Evolutionary conservation across 2,888 invertebrate genomes (phyloP), one percentile per base, ranked within the genome.

Genomic region (Megalurothrips usitatus): DNA sequence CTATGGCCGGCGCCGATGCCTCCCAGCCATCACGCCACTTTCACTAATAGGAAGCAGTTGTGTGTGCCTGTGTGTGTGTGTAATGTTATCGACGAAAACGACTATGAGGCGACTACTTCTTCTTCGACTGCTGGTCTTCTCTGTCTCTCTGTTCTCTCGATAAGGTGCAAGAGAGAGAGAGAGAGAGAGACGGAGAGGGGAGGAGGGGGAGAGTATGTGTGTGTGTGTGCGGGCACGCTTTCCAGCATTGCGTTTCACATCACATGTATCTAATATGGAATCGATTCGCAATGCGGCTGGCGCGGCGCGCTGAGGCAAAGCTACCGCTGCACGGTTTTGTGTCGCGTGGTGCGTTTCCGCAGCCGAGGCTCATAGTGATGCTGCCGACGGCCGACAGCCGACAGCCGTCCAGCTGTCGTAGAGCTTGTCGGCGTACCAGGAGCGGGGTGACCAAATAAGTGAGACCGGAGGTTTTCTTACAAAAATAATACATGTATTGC

Each of bases 401-500:
- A 6, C 34, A 43, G 34, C 34, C 34, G 34, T 2, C 34, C 34
- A 43, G n/a, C n/a, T n/a, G n/a, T n/a, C n/a, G n/a, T n/a, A n/a
- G n/a, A 43, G 34, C 34, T 6, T 43, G 34, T 43, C 34, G 34
- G 34, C 34, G 34, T 43, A 6, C 34, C 6, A 11, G 23, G 68
- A 23, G 23, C 11, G 23, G 23, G 23, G 68, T 23, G 9, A 23
- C n/a, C n/a, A 68, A 68, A 23, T 23, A 68, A 68, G 12, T 19
- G 52, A 2, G 34, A 43, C 34, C 23, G 23, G n/a, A 68, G n/a
- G 58, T 3, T 68, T 23, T 43, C 34, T 68, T 68, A 68, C 11
- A 68, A 68, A 68, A 68, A 68, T 68, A 68, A 68, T 68, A 68
- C 68, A 68, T 68, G 68, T 68, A 68, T 68, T 68, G 68, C 68